Base-by-base conservation (phyloP, 2,797 vertebrate species). In the Masticophis lateralis region DNA sequence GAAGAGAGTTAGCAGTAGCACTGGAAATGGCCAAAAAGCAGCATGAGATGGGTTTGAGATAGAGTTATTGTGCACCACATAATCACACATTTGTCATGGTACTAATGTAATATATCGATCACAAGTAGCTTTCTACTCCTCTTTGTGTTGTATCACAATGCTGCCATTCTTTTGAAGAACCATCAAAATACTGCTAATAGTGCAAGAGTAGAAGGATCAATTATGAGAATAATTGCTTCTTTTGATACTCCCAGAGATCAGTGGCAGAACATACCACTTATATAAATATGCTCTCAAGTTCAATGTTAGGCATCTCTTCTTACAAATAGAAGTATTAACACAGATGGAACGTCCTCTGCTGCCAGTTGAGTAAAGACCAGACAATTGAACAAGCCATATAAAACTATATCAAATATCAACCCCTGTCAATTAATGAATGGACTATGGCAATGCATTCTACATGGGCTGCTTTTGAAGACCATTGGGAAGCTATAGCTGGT, bases 81-180 rank as follows among this genome's bases (percentile, higher is more conserved):
- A 69, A 22, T 10, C 0, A 5, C n/a, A 91, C 14, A 53, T 86
- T 28, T 1, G 1, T 0, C 0, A 16, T 32, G 32, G 18, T 87
- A 91, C 43, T 79, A 61, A 89, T 88, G 47, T 74, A 79, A 53
- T 61, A 88, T 2, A 20, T 37, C 9, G 61, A 8, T 83, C 51
- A 51, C 51, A 61, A 79, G 11, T 79, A 91, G 61, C 51, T 83
- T 86, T 66, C 51, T 37, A 87, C 61, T 55, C 32, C 20, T 93
- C 10, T 90, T 86, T 2, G 28, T 56, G 57, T 28, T 43, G 53
- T 83, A 59, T 83, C 37, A 63, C 32, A 63, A 91, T 86, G 56
- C 25, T 86, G 59, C n/a, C 47, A 20, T 91, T 86, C 61, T 91
- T 88, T 74, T 63, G 86, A 51, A 87, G 87, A 28, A 59, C 22